phyloP scores from a whole-genome alignment of 2,888 invertebrate species.

The Paralinhomoeus sp. region DNA sequence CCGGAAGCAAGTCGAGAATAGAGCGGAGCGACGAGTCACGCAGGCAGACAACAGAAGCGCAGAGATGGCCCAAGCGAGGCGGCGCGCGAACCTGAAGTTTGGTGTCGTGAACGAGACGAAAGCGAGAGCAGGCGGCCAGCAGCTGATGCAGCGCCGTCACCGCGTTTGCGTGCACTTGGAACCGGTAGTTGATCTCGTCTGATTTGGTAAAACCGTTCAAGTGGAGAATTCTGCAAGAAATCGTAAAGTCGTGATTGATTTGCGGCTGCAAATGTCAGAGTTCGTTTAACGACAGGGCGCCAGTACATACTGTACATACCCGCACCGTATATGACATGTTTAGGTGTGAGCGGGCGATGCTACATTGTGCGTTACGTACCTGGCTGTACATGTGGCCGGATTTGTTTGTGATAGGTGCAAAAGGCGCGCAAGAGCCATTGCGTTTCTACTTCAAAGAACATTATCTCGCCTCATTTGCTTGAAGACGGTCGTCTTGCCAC shows the following conservation, averaged over 20 bases:
- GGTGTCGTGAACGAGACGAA: constrained; percentile 9
- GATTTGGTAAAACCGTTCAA: constrained; percentile 12
- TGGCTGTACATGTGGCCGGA: too few relatives aligned
- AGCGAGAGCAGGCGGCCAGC: constrained; percentile 8
- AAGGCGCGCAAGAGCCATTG: too few relatives aligned
- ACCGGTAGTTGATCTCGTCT: constrained; percentile 9
- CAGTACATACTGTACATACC: not conserved
- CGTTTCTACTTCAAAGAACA: not conserved
- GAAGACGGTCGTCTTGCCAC: constrained; percentile 15
- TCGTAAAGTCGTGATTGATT: not conserved
- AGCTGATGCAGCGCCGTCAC: constrained; percentile 11
- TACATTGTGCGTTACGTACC: too few relatives aligned
- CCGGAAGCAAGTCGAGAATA: too few relatives aligned
- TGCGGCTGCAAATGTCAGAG: too few relatives aligned
- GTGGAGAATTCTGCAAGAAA: constrained; percentile 11
- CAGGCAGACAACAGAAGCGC: too few relatives aligned
- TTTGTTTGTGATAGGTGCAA: too few relatives aligned
- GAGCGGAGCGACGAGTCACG: too few relatives aligned
- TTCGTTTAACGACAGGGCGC: not conserved
- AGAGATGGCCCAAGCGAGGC: too few relatives aligned
- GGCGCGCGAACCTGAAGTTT: too few relatives aligned
- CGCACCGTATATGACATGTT: too few relatives aligned
- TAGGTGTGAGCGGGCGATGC: too few relatives aligned
- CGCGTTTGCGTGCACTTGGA: constrained; percentile 11
- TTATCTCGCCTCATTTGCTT: constrained; percentile 15